Conservation (phyloP, 2,797 vertebrate genomes). For the Protosalanx chinensis region DNA sequence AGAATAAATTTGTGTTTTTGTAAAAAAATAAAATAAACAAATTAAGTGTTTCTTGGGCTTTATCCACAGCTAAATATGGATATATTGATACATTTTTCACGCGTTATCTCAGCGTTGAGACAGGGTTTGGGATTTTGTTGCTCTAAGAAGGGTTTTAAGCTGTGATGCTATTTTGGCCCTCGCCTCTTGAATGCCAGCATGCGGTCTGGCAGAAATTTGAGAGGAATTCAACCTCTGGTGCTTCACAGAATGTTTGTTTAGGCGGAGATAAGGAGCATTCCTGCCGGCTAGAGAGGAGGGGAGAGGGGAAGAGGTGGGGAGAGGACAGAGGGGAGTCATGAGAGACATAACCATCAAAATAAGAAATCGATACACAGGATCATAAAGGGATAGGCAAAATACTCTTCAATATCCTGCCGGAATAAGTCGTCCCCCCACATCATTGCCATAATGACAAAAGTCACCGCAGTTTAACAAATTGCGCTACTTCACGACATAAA, state of each 20-base stretch:
- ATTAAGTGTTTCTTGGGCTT: not conserved
- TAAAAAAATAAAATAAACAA: too few relatives aligned
- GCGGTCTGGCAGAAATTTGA: constrained; percentile 43
- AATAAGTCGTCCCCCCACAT: constrained; percentile 1
- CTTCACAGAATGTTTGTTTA: constrained; percentile 60
- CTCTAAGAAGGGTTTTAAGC: not conserved
- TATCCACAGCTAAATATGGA: not conserved
- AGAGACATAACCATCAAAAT: constrained; percentile 32
- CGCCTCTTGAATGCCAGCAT: constrained; percentile 38
- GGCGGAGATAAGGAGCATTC: constrained; percentile 71
- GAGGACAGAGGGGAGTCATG: not conserved
- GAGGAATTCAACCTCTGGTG: constrained; percentile 60
- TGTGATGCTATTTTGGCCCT: not conserved
- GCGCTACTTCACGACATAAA: not conserved
- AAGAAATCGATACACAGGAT: constrained; percentile 24
- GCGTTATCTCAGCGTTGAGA: not conserved
- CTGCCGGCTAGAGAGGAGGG: constrained; percentile 20
- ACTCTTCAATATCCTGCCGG: not conserved
- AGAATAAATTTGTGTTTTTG: not conserved
- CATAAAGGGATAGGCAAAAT: not conserved
- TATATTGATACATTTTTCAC: not conserved
- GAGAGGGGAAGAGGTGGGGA: constrained; percentile 2
- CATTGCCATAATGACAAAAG: not conserved
- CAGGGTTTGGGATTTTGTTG: not conserved
- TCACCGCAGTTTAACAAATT: constrained; percentile 22